Conservation (phyloP, 2,113 vertebrate species). For the Macrotis lagotis region DNA sequence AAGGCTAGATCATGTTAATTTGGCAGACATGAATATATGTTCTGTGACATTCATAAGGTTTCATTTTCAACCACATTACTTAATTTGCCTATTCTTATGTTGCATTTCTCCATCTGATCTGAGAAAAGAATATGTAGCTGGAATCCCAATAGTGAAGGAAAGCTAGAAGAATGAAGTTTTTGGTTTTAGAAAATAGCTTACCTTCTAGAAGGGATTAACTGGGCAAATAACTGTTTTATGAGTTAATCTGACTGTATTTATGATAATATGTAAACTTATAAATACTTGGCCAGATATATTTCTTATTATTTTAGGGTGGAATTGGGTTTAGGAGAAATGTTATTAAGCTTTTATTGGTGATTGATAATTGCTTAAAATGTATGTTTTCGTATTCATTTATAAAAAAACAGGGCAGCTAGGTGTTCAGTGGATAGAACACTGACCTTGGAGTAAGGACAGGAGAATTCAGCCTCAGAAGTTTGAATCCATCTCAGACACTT, state of each 20-base stretch:
- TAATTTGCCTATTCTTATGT: conserved; percentile 44
- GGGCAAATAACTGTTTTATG: conserved; percentile 44
- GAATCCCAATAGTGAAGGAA: conserved; percentile 43
- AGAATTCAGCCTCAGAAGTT: no score
- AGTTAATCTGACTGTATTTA: conserved; percentile 43
- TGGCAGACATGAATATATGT: conserved; percentile 47
- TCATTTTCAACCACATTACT: conserved; percentile 40
- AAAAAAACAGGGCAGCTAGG: no score
- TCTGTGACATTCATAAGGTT: conserved; percentile 4
- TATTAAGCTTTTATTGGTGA: conserved; percentile 24
- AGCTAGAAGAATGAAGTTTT: neutral
- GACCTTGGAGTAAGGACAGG: no score
- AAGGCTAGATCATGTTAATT: conserved; percentile 40
- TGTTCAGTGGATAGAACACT: no score
- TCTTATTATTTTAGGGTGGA: neutral
- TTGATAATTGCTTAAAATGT: neutral
- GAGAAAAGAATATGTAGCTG: conserved; percentile 8
- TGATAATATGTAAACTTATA: conserved; percentile 23
- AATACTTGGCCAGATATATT: conserved; percentile 30
- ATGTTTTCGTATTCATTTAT: conserved; percentile 29
- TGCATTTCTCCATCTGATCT: conserved; percentile 32
- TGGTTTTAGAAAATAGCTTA: conserved; percentile 18
- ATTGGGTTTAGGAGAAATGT: neutral
- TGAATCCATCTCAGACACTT: no score
- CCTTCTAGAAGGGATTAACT: conserved; percentile 3